phyloP scores from a whole-genome alignment of 2,797 vertebrate genomes.

The Sebastes hubbsi region DNA sequence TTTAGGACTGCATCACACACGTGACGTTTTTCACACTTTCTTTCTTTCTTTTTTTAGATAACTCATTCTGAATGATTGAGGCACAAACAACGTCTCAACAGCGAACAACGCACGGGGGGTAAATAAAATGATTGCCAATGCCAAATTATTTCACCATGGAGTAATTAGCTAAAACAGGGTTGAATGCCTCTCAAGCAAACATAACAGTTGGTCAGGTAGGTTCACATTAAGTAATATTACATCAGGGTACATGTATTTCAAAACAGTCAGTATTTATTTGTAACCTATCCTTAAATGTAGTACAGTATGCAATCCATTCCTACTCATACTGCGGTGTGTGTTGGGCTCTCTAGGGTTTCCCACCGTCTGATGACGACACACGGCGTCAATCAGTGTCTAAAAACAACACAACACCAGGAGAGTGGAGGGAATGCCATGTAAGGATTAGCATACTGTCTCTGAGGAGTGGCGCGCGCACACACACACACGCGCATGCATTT shows the following conservation, averaged over 20 bases:
- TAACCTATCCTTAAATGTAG: no score
- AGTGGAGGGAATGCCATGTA: slow-evolving; percentile 17
- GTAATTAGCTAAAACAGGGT: neutral
- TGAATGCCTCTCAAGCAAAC: neutral
- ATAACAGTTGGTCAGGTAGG: neutral
- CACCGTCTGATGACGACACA: slow-evolving; percentile 37
- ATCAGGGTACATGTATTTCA: neutral
- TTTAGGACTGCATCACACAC: neutral
- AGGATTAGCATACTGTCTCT: slow-evolving; percentile 27
- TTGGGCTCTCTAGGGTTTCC: neutral
- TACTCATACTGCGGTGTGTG: no score
- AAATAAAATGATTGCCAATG: neutral
- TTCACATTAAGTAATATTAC: neutral
- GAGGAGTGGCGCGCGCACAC: neutral
- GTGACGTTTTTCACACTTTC: neutral
- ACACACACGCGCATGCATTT: neutral
- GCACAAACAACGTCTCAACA: neutral
- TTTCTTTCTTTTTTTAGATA: neutral
- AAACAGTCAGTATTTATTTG: neutral
- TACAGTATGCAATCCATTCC: neutral
- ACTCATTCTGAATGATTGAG: neutral
- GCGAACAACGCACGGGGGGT: neutral
- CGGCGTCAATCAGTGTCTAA: slow-evolving; percentile 42
- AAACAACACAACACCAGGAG: slow-evolving; percentile 42
- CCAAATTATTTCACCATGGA: neutral